A percentile compares a stretch with the other conserved stretches of the same genome.
phyloP scores from a whole-genome alignment of 2,797 vertebrate genomes.

The Hippoglossus hippoglossus region DNA sequence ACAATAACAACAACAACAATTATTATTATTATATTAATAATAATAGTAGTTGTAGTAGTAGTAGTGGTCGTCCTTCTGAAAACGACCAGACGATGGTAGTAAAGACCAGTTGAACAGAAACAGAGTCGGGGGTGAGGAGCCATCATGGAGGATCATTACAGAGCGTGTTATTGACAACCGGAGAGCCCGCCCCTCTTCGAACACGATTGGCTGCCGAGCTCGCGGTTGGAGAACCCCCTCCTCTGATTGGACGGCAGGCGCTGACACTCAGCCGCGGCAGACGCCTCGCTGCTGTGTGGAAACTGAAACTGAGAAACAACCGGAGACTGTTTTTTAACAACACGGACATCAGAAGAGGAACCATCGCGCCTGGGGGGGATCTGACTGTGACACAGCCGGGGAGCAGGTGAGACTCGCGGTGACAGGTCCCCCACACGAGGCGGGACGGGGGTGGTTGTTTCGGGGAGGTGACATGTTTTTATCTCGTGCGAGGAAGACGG shows the following conservation, averaged over 20 bases:
- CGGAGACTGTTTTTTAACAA: slow-evolving; percentile 35
- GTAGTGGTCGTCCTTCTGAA: slow-evolving; percentile 1
- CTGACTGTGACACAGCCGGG: not conserved
- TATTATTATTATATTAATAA: too few relatives aligned
- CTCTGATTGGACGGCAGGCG: slow-evolving; percentile 50
- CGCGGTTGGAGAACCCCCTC: fast-evolving
- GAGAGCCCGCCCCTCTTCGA: slow-evolving; percentile 37
- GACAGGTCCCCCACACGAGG: too few relatives aligned
- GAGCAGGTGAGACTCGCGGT: not conserved
- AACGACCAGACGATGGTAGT: slow-evolving; percentile 46
- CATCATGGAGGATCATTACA: not conserved
- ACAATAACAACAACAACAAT: too few relatives aligned
- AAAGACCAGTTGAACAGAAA: slow-evolving; percentile 13
- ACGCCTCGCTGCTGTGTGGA: slow-evolving; percentile 60
- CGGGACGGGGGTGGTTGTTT: too few relatives aligned
- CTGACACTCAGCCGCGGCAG: slow-evolving; percentile 34
- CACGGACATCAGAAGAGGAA: fast-evolving
- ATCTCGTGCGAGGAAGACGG: slow-evolving; percentile 37
- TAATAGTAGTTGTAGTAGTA: not conserved
- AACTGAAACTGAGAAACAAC: slow-evolving; percentile 74
- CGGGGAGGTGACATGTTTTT: slow-evolving; percentile 30
- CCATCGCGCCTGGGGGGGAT: not conserved
- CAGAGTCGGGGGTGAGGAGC: not conserved
- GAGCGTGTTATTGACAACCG: slow-evolving; percentile 31
- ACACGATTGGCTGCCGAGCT: slow-evolving; percentile 43